Conservation (phyloP, 2,888 invertebrate species). For the Elegia similella region DNA sequence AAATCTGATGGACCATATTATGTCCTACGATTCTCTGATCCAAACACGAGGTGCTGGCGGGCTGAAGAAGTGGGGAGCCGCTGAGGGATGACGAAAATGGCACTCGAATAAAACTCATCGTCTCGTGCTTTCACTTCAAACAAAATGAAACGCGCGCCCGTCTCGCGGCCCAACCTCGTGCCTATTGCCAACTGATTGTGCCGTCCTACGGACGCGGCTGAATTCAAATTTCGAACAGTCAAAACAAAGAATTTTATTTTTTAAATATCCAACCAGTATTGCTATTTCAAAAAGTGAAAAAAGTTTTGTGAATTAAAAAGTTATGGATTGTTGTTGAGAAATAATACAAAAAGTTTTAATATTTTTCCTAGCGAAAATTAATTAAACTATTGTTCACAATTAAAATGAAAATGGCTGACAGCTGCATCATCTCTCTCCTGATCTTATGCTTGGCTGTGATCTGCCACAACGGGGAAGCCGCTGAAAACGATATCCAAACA, state of each 20-base stretch:
- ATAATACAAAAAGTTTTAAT: slow-evolving; percentile 24
- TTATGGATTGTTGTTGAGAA: slow-evolving; percentile 32
- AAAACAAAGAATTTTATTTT: slow-evolving; percentile 24
- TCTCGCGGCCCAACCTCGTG: slow-evolving; percentile 47
- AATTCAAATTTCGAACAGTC: slow-evolving; percentile 40
- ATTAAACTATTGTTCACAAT: slow-evolving; percentile 23
- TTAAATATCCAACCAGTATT: not conserved
- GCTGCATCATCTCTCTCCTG: slow-evolving; percentile 55
- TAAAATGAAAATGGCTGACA: slow-evolving; percentile 56
- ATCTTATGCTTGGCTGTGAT: slow-evolving; percentile 60
- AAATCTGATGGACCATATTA: slow-evolving; percentile 28
- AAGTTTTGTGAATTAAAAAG: slow-evolving; percentile 31
- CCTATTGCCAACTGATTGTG: slow-evolving; percentile 57
- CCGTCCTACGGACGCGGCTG: slow-evolving; percentile 58
- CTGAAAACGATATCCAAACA: slow-evolving; percentile 52
- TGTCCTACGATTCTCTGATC: slow-evolving; percentile 23
- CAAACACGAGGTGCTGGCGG: slow-evolving; percentile 41
- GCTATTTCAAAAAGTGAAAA: slow-evolving; percentile 21
- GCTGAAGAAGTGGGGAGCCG: slow-evolving; percentile 51
- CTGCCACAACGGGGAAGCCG: slow-evolving; percentile 60
- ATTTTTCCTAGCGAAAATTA: slow-evolving; percentile 28
- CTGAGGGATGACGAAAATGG: slow-evolving; percentile 75
- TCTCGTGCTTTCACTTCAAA: slow-evolving; percentile 75
- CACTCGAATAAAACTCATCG: slow-evolving; percentile 72
- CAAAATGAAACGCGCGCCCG: slow-evolving; percentile 66